phyloP scores from a whole-genome alignment of 2,113 vertebrate species.

The Nycticryphes semicollaris region DNA sequence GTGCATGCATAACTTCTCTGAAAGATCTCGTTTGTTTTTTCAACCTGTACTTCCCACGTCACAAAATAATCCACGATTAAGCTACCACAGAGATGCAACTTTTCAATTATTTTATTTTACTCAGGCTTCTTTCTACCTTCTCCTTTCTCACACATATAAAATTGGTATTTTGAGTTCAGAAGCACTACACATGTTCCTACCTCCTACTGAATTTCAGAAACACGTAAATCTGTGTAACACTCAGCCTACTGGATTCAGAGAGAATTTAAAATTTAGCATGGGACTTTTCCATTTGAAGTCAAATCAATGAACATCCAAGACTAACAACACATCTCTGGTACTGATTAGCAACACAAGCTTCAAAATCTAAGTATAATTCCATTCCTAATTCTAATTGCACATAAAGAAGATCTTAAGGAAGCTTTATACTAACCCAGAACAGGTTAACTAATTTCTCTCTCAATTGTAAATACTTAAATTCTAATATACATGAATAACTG shows the following conservation, averaged over 20 bases:
- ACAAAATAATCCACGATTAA: neutral
- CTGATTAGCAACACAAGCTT: neutral
- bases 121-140: neutral
- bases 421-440: neutral
- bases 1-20: neutral
- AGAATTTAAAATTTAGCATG: neutral
- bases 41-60: neutral
- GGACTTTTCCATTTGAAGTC: neutral
- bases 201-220: neutral
- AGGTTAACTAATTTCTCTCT: neutral
- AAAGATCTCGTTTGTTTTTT: neutral
- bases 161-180: neutral
- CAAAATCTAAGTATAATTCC: neutral
- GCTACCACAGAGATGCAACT: neutral
- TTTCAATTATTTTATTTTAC: neutral
- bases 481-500: neutral
- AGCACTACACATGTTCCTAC: neutral
- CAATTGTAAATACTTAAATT: neutral
- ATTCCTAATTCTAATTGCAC: neutral
- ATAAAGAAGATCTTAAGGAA: neutral
- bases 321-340: neutral
- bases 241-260: neutral
- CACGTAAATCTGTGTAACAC: fast-evolving
- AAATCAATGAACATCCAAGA: neutral
- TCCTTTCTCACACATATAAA: neutral